A percentile compares a stretch with the other conserved stretches of the same genome.
Evolutionary conservation across 2,888 invertebrate genomes (phyloP).

Genomic region (Saturnia japonica): DNA sequence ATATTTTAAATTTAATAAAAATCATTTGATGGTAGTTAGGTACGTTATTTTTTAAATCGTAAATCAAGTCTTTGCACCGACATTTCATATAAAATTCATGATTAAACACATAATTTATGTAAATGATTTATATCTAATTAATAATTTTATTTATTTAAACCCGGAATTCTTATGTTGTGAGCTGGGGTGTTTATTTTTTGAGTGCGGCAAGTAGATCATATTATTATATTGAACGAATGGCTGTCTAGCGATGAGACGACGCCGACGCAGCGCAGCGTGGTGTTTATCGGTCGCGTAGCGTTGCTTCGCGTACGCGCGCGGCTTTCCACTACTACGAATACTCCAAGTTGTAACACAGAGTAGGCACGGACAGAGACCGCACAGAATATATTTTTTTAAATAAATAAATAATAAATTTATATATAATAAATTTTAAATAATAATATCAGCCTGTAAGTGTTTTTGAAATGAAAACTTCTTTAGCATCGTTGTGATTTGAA

Average conservation of each 20-base stretch:
- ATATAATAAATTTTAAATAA: no score
- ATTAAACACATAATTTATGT: neutral
- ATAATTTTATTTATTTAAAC: neutral
- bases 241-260: neutral
- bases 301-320: neutral
- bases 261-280: no score
- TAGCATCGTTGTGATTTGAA: no score
- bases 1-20: no score
- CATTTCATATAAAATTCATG: no score
- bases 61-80: no score
- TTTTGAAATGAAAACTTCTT: no score
- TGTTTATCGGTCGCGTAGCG: neutral
- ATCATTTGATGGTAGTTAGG: no score
- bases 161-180: neutral
- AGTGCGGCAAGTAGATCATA: neutral
- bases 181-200: neutral
- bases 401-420: no score
- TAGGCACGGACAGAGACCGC: neutral
- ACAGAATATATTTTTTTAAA: neutral
- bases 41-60: no score
- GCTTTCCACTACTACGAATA: slow-evolving; percentile 11
- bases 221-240: slow-evolving; percentile 7
- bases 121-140: neutral
- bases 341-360: slow-evolving; percentile 13
- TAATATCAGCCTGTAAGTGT: no score